A percentile compares a stretch with the other conserved stretches of the same genome.
These are phyloP conservation scores for Nibea coibor DNA, from an alignment of 2,113 vertebrate species.

Conservation along the genomic window DNA sequence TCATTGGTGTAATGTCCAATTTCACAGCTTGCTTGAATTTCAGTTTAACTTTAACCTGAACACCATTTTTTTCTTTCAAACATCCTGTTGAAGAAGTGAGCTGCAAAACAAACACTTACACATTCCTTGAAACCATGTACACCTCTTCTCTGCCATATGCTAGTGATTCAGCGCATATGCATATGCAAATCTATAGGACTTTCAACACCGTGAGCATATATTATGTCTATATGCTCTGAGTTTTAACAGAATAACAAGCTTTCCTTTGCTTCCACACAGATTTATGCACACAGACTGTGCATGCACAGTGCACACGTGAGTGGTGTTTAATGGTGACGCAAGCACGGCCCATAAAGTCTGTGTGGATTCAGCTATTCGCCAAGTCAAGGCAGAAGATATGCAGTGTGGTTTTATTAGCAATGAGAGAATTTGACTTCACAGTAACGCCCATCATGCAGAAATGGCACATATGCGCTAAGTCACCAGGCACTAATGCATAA, in stretches of 20 bases:
- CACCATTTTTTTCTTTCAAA: not conserved
- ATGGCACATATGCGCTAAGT: conserved; percentile 7
- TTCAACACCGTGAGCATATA: not conserved
- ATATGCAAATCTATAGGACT: too few relatives aligned
- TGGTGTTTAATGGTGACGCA: conserved; percentile 4
- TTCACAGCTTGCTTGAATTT: not conserved
- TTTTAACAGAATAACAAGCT: not conserved
- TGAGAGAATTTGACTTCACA: conserved; percentile 25
- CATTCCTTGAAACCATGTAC: not conserved
- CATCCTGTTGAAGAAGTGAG: not conserved
- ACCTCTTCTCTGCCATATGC: not conserved
- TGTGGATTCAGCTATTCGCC: conserved; percentile 47
- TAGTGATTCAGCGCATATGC: not conserved
- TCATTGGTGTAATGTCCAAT: not conserved
- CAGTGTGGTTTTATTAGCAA: conserved; percentile 38
- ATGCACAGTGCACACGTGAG: conserved; percentile 13
- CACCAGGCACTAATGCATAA: not conserved
- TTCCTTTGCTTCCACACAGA: not conserved
- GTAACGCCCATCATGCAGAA: conserved; percentile 22
- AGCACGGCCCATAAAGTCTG: conserved; percentile 35
- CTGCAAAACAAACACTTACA: not conserved
- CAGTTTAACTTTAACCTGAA: not conserved
- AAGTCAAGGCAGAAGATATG: conserved; percentile 17
- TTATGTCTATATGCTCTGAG: not conserved
- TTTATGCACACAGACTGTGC: not conserved